Base-by-base conservation (phyloP, 1,140 invertebrate genomes). In the Leptopilina clavipes region DNA sequence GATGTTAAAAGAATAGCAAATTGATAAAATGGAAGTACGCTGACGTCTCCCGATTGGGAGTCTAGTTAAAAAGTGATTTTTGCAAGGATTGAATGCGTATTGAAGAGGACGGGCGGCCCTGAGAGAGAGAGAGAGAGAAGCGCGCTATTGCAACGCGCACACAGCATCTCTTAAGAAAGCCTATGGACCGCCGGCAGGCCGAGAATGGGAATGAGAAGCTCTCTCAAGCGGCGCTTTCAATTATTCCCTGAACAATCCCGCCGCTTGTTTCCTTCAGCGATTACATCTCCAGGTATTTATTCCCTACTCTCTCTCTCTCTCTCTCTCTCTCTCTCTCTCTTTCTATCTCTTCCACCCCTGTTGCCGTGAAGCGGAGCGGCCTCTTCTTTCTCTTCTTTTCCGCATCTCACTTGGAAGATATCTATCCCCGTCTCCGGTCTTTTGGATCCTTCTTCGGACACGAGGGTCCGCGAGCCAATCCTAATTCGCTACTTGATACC, bases 221-320 rank as follows among this genome's bases (percentile, higher is more conserved):
- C 83, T 40, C 37, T 87, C 86, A 84, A 86, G 90, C 89, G 89
- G 89, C 88, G 88, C 89, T 89, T 91, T 91, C 89, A 90, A 90
- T 91, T 91, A 91, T 91, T 90, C 89, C 86, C 81, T 85, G 86
- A 91, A 90, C 89, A 91, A 90, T 91, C 88, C 86, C 85, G 86
- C 87, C 84, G 89, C 89, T 90, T 90, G 89, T 89, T 90, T 90
- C 88, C 88, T 90, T 87, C 88, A 83, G 85, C 89, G 89, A 91
- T 91, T 90, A 90, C 89, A 91, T 91, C 89, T 89, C 82, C 85
- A 84, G 84, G 86, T 89, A 90, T 90, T 90, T 90, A 91, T 91
- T 89, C 86, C 86, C 81, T 85, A 82, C 79, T 77, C 75, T 40
- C 80, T 70, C 76, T 70, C 76, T 77, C 48, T 72, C 25, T 31